Conservation (phyloP, 2,113 vertebrate species). For the Haplochromis vanheusdeni region DNA sequence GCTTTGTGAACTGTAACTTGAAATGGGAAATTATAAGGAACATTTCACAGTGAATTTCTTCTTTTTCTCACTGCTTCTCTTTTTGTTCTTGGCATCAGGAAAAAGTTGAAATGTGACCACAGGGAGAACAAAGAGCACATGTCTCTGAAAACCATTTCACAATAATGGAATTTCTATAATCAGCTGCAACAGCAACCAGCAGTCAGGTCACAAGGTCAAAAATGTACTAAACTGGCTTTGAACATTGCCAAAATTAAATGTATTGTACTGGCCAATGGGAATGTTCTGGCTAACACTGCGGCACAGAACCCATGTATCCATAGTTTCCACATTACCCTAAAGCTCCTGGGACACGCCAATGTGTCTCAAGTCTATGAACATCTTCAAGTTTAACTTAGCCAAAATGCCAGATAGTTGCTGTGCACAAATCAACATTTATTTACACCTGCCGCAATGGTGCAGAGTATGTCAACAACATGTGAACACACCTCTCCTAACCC, state of each 20-base stretch:
- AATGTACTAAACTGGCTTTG: background rate
- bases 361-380: background rate
- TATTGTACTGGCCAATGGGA: background rate
- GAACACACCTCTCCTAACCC: background rate
- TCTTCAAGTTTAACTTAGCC: background rate
- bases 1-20: background rate
- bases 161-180: background rate
- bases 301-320: background rate
- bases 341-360: background rate
- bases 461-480: background rate
- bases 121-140: background rate
- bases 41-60: constrained; percentile 72
- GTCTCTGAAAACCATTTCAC: background rate
- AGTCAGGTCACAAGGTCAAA: background rate
- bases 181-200: background rate
- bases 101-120: background rate
- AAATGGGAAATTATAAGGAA: background rate
- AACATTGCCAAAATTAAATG: background rate
- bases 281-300: background rate
- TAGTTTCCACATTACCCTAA: background rate
- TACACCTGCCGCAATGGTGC: background rate
- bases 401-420: background rate
- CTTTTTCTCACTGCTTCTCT: constrained; percentile 77
- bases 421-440: background rate
- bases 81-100: constrained; percentile 82